Conservation (phyloP, 2,888 invertebrate genomes). For the Boloria selene region DNA sequence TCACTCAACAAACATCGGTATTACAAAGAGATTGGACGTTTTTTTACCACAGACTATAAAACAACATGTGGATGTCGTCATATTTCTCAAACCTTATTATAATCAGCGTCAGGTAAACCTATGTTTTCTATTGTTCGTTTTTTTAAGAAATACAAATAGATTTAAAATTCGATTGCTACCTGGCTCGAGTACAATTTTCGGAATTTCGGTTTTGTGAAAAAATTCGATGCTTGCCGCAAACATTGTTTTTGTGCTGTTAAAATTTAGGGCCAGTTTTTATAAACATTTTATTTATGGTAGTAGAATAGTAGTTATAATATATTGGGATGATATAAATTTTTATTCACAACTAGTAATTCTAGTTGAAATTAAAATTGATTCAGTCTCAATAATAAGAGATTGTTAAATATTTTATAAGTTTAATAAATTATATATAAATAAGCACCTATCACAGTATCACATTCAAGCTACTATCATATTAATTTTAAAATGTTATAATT, state of each 20-base stretch:
- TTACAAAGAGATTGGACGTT: conserved; percentile 28
- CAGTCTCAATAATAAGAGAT: too few relatives aligned
- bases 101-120: conserved; percentile 76
- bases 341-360: too few relatives aligned
- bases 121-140: conserved; percentile 70
- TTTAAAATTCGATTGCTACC: conserved; percentile 76
- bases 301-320: too few relatives aligned
- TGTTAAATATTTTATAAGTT: too few relatives aligned
- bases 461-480: too few relatives aligned
- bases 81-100: conserved; percentile 78
- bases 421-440: too few relatives aligned
- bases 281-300: conserved; percentile 29
- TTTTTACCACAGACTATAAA: conserved; percentile 52
- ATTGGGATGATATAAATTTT: too few relatives aligned
- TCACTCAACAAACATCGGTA: conserved; percentile 59
- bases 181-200: conserved; percentile 76
- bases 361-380: too few relatives aligned
- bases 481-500: too few relatives aligned
- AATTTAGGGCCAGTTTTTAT: conserved; percentile 39
- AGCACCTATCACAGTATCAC: too few relatives aligned
- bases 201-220: conserved; percentile 71
- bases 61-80: conserved; percentile 73
- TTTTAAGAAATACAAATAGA: conserved; percentile 79
- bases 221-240: conserved; percentile 77
- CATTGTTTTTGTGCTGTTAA: conserved; percentile 73